phyloP scores from a whole-genome alignment of 2,113 vertebrate species.

The Pygoscelis antarcticus region DNA sequence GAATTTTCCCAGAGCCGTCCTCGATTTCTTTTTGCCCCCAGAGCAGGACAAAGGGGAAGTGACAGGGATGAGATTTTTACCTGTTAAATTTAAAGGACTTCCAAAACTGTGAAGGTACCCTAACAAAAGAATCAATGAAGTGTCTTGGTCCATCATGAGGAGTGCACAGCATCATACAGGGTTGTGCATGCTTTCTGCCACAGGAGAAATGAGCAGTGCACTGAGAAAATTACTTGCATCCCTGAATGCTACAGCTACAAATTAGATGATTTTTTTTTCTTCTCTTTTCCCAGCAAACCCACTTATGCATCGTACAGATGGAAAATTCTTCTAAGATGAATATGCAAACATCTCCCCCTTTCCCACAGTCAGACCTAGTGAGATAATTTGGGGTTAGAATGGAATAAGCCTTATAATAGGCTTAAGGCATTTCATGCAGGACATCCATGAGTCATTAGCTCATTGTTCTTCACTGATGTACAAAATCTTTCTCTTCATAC shows the following conservation, averaged over 20 bases:
- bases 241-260: neutral
- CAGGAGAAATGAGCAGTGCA: neutral
- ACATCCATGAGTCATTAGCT: neutral
- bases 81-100: neutral
- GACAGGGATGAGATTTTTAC: neutral
- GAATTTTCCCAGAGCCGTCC: neutral
- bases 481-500: neutral
- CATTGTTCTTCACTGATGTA: neutral
- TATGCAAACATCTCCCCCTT: neutral
- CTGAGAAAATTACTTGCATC: neutral
- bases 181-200: neutral
- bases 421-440: neutral
- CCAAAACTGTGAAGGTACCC: neutral
- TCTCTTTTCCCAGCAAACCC: neutral
- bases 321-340: neutral
- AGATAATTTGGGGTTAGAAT: neutral
- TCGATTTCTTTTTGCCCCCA: neutral
- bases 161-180: neutral
- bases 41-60: neutral
- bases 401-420: neutral
- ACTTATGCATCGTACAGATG: neutral
- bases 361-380: neutral
- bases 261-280: neutral
- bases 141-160: neutral
- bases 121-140: neutral